These are phyloP conservation scores for Baccha elongata DNA, from an alignment of 2,888 invertebrate genomes.

Conservation along the genomic window DNA sequence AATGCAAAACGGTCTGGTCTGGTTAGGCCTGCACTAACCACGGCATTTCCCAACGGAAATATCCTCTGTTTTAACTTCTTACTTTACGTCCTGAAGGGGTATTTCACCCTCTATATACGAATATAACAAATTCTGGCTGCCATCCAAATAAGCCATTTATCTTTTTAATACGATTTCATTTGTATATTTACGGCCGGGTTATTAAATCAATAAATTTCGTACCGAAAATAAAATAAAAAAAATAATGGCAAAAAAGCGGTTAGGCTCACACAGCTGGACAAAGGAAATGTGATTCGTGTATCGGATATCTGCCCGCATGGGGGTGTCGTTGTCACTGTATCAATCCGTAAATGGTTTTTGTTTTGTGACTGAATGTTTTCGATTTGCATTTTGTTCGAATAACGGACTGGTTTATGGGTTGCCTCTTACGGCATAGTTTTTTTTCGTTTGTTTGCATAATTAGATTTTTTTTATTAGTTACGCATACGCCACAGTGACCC, in stretches of 20 bases:
- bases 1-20: conserved; percentile 42
- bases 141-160: conserved; percentile 74
- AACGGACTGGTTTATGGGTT: conserved; percentile 35
- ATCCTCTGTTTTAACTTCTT: conserved; percentile 34
- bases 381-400: conserved; percentile 69
- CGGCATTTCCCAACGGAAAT: conserved; percentile 35
- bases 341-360: conserved; percentile 55
- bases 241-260: neutral
- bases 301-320: conserved; percentile 28
- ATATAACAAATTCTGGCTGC: conserved; percentile 64
- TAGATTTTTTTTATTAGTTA: conserved; percentile 31
- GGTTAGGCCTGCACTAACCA: conserved; percentile 26
- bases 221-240: conserved; percentile 27
- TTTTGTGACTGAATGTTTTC: conserved; percentile 49
- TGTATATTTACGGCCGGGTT: conserved; percentile 75
- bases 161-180: conserved; percentile 75
- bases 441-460: conserved; percentile 36
- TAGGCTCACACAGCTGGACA: conserved; percentile 43
- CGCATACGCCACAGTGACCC: conserved; percentile 62
- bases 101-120: conserved; percentile 13
- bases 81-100: conserved; percentile 35
- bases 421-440: conserved; percentile 28
- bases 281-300: conserved; percentile 49
- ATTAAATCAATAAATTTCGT: conserved; percentile 75
- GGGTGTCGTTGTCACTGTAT: conserved; percentile 1